phyloP scores from a whole-genome alignment of 2,113 vertebrate species.

The Bungarus multicinctus region DNA sequence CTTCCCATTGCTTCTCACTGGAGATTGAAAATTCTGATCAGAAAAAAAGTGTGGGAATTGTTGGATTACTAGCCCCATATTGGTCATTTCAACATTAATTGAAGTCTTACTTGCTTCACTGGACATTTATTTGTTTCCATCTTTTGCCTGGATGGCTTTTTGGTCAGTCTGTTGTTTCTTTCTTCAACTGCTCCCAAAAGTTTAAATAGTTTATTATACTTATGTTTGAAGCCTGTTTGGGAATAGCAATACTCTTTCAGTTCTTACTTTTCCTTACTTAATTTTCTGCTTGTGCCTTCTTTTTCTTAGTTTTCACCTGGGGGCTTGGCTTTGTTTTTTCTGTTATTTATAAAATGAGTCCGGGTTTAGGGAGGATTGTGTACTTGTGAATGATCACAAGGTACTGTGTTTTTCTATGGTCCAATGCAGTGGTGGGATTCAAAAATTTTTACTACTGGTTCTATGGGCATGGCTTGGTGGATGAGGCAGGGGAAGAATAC shows the following conservation, averaged over 20 bases:
- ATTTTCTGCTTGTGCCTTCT: not conserved
- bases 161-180: not conserved
- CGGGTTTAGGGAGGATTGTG: not conserved
- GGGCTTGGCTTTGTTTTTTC: not conserved
- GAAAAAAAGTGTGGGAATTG: not conserved
- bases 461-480: too few species aligned
- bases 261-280: not conserved
- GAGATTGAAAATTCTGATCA: not conserved
- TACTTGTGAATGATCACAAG: not conserved
- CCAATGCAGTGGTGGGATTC: not conserved
- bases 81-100: not conserved
- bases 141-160: not conserved
- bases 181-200: not conserved
- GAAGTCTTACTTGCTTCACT: not conserved
- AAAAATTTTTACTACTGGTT: too few species aligned
- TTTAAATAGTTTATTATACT: not conserved
- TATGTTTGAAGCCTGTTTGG: not conserved
- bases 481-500: too few species aligned
- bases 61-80: not conserved
- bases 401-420: not conserved
- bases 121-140: not conserved
- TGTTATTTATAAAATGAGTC: not conserved
- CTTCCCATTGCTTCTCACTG: not conserved
- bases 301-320: not conserved
- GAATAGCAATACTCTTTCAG: not conserved